Evolutionary conservation across 2,888 invertebrate species (phyloP), one percentile per base, ranked within the genome.

Genomic region (Dinocampus coccinellae): DNA sequence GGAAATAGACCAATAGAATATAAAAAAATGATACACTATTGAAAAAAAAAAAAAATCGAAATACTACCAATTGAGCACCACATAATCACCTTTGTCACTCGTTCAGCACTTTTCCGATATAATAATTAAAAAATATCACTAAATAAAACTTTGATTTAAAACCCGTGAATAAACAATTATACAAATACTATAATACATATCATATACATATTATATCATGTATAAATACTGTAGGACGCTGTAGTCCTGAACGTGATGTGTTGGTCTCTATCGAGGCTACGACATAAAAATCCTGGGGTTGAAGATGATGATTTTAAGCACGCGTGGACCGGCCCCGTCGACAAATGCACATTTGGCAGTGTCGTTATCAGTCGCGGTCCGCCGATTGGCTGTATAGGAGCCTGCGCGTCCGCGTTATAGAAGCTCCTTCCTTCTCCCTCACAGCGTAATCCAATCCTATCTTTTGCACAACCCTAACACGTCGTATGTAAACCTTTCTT

Each of bases 311-410:
- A 77, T 73, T 81, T 81, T 81, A 47, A 47, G 47, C 80, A 78
- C 82, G 83, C 84, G 85, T 84, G 85, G 83, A 84, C 84, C 84
- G 83, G 80, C 77, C 82, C 82, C 81, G 81, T 80, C 81, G 83
- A 80, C 83, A 82, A 81, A 83, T 84, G 82, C 82, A 83, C 83
- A 84, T 85, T 85, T 84, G 85, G 84, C 81, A 84, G 82, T 82
- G 84, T 80, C 82, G 84, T 87, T 87, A 86, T 86, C 86, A 86
- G 83, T 85, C 82, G 79, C 85, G 84, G 82, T 83, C 83, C 86
- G 85, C 81, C 86, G 86, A 87, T 86, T 86, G 87, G 87, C 85
- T 85, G 86, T 83, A 86, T 84, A 84, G 85, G 87, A 87, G 87
- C 82, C 86, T 86, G 87, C 87, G 87, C 87, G 82, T 79, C 83